Conservation (phyloP, 2,888 invertebrate genomes). For the Cosmopolites sordidus region DNA sequence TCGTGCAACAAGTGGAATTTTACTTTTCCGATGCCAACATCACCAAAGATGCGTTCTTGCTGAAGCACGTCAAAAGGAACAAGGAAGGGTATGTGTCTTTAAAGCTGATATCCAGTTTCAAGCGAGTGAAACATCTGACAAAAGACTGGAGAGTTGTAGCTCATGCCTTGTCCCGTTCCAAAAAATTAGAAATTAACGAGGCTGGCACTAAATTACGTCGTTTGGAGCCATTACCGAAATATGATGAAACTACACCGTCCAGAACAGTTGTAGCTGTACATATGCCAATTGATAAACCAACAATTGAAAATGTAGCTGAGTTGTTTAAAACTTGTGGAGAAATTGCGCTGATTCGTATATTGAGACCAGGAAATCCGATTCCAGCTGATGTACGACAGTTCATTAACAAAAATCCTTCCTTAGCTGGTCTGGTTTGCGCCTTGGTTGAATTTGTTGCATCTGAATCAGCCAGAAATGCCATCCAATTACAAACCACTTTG, state of each 20-base stretch:
- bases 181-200: constrained; percentile 83
- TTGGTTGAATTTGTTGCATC: constrained; percentile 88
- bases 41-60: constrained; percentile 88
- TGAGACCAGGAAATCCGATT: constrained; percentile 83
- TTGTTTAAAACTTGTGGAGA: constrained; percentile 85
- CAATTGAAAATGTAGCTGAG: constrained; percentile 88
- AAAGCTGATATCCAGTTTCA: constrained; percentile 92
- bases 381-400: constrained; percentile 89
- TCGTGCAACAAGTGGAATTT: constrained; percentile 86
- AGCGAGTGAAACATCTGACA: constrained; percentile 88
- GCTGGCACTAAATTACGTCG: constrained; percentile 86
- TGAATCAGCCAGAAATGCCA: constrained; percentile 77
- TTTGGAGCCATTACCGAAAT: constrained; percentile 77
- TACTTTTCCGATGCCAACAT: constrained; percentile 96
- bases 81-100: constrained; percentile 94
- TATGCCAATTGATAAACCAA: constrained; percentile 78
- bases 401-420: constrained; percentile 83
- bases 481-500: constrained; percentile 61
- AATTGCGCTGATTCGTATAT: constrained; percentile 81
- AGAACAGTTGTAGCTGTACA: constrained; percentile 85
- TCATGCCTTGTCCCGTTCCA: constrained; percentile 72
- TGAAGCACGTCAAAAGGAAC: constrained; percentile 91
- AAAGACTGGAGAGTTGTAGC: constrained; percentile 94
- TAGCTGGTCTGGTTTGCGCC: constrained; percentile 82
- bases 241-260: constrained; percentile 90